phyloP scores from a whole-genome alignment of 2,113 vertebrate species.

The Antechinus stuartii region DNA sequence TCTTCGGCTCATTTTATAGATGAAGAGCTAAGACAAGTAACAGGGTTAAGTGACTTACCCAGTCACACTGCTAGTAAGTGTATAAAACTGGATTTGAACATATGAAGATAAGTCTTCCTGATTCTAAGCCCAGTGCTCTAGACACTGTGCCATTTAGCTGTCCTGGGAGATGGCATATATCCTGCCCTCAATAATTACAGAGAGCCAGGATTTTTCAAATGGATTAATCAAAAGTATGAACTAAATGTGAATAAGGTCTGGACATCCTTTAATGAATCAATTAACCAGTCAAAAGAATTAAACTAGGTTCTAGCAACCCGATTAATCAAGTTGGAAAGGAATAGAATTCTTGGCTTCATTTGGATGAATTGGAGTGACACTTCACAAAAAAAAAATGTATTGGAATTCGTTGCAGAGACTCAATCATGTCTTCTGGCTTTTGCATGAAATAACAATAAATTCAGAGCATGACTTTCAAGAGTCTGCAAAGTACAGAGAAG shows the following conservation, averaged over 20 bases:
- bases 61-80: no score
- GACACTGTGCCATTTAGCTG: background rate
- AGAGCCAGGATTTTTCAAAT: background rate
- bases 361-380: background rate
- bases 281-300: background rate
- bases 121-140: background rate
- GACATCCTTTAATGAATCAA: background rate
- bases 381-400: background rate
- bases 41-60: no score
- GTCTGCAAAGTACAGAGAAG: background rate
- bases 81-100: no score
- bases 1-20: no score
- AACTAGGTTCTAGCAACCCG: background rate
- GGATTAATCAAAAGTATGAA: background rate
- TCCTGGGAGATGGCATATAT: background rate
- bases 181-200: background rate
- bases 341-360: background rate
- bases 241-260: background rate
- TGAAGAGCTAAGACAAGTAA: no score
- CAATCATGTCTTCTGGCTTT: background rate
- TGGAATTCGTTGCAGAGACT: background rate
- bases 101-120: no score
- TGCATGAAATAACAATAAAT: background rate
- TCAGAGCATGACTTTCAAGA: background rate
- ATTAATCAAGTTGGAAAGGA: background rate